Base-by-base conservation (phyloP, 92 coral and sea anemone species). In the Plumapathes pennacea region DNA sequence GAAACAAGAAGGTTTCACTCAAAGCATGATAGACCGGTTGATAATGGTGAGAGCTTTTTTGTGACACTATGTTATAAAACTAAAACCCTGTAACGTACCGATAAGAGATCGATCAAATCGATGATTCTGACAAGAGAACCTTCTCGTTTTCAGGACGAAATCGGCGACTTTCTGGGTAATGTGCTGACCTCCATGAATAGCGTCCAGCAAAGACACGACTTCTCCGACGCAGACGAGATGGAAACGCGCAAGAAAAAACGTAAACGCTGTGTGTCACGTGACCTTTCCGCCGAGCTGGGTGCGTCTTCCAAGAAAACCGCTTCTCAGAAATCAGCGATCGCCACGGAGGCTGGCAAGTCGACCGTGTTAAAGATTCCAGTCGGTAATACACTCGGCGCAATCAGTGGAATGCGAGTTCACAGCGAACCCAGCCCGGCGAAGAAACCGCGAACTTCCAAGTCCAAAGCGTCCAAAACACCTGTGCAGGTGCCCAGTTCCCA, bases 1-100 rank as follows among this genome's bases (percentile, higher is more conserved):
- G 77, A 89, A 92, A 45, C 88, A 77, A 49, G 98, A 92, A 32
- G 94, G 98, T 8, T 62, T 92, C 11, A 92, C 98, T 2, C 98
- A 92, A 66, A 80, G 86, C 31, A 89, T 89, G 88, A 96, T 92
- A 42, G 98, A 92, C 81, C 80, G 98, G 34, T 63, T 89, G 41
- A 77, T 92, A 34, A 92, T 92, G 98, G 98, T 92, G 73, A 32
- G 95, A 54, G 26, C 32, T 28, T 70, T 24, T 12, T 22, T 2
- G 30, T 36, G n/a, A n/a, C 44, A 13, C 8, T 47, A 5, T 29
- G 13, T 49, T 32, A 38, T 11, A 3, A 2, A 34, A 33, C n/a
- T 5, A 40, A 32, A 3, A 10, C 19, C 10, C 5, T 4, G 42
- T 10, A 7, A 5, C 15, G 18, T 9, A 30, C 6, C 62, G 10